Base-by-base conservation (phyloP, 2,113 vertebrate species). In the Micronycteris hirsuta region DNA sequence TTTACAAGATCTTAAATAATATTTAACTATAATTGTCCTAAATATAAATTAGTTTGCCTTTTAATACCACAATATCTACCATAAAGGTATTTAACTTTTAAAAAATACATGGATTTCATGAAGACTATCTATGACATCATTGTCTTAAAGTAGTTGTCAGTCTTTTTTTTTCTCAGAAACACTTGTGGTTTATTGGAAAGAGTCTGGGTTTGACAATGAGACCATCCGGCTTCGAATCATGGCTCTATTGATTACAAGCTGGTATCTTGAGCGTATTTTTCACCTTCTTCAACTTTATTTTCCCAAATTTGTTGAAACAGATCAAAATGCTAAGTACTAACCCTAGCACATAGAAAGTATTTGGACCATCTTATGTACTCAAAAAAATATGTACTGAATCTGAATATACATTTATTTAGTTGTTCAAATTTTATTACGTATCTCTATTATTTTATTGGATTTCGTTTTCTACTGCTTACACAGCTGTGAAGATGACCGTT, bases 291-390 rank as follows among this genome's bases (percentile, higher is more conserved):
- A 36, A 33, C n/a, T 16, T 90, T 76, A 71, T 83, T 95, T 93
- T 93, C 43, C 41, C 36, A 94, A 61, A 28, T 95, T 82, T 86
- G 52, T 93, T 82, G 41, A 85, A 93, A 77, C 22, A 94, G 56
- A 88, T 96, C 92, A 89, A 95, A 81, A 73, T 86, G 36, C 49
- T 80, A 87, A 94, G 5, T 82, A 49, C 33, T 95, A 91, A 70
- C 1, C 2, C 13, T 47, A 81, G 56, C 15, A 81, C 54, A 78
- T 17, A 49, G 45, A 45, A 96, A 93, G 38, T 65, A 52, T 84
- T 68, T 47, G 33, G 16, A 77, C 28, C 31, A 88, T 65, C 1
- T 7, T 36, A 76, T 71, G 41, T 93, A 41, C 52, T 94, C 7
- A 81, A 76, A 90, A 77, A 83, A 86, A 63, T 49, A 20, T 85